phyloP scores from a whole-genome alignment of 2,113 vertebrate species.

The Pteropus alecto region DNA sequence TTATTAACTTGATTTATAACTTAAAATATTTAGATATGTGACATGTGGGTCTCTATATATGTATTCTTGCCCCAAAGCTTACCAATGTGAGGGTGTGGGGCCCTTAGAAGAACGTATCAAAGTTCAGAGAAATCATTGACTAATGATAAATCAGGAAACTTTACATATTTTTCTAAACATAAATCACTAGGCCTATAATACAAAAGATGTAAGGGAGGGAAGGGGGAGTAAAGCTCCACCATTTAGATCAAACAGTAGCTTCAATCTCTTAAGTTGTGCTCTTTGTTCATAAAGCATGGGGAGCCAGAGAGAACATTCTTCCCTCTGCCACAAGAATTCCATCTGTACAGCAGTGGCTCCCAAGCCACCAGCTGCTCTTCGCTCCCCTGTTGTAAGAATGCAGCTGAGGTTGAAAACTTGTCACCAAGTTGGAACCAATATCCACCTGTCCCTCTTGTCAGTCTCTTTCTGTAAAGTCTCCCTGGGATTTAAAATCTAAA shows the following conservation, averaged over 20 bases:
- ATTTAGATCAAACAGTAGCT: slow-evolving; percentile 40
- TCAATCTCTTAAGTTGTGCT: background rate
- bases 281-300: background rate
- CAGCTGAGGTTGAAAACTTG: slow-evolving; percentile 82
- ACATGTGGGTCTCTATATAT: background rate
- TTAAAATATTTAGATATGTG: background rate
- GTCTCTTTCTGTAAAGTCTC: slow-evolving; percentile 80
- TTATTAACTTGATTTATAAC: background rate
- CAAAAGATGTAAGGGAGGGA: background rate
- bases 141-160: background rate
- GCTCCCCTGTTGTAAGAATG: slow-evolving; percentile 82
- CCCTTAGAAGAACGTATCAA: background rate
- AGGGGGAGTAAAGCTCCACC: slow-evolving; percentile 18
- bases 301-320: slow-evolving; percentile 75
- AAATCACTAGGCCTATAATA: background rate
- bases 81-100: background rate
- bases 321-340: slow-evolving; percentile 79
- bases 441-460: slow-evolving; percentile 88
- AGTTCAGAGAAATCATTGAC: background rate
- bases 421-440: slow-evolving; percentile 79
- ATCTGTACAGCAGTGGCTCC: slow-evolving; percentile 66
- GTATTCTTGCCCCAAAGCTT: background rate
- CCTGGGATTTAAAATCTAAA: slow-evolving; percentile 78
- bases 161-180: background rate
- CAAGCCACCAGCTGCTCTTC: slow-evolving; percentile 81